phyloP scores from a whole-genome alignment of 2,797 vertebrate genomes.

The Buphagus erythrorhynchus region DNA sequence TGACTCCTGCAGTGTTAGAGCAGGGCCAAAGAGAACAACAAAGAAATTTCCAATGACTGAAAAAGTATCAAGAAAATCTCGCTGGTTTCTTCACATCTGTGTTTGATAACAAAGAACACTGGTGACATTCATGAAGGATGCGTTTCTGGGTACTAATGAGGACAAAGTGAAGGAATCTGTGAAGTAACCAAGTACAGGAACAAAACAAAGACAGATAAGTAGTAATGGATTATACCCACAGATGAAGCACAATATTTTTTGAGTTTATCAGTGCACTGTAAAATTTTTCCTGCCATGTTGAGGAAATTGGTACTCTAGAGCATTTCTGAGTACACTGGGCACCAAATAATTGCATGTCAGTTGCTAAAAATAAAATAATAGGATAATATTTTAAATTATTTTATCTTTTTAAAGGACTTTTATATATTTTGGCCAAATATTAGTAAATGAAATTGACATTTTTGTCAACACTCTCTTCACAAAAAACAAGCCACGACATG shows the following conservation, averaged over 20 bases:
- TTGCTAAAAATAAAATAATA: neutral
- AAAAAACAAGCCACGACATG: neutral
- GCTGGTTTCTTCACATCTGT: conserved; percentile 55
- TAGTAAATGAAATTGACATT: neutral
- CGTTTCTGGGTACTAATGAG: conserved; percentile 32
- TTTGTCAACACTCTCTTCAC: neutral
- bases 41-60: conserved; percentile 27
- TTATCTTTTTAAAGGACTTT: neutral
- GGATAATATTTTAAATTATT: neutral
- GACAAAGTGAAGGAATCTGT: conserved; percentile 45
- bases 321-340: neutral
- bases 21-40: conserved; percentile 14
- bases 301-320: neutral
- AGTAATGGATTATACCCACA: neutral
- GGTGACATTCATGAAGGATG: neutral
- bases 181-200: conserved; percentile 28
- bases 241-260: neutral
- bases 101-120: conserved; percentile 52
- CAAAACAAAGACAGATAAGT: neutral
- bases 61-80: conserved; percentile 47
- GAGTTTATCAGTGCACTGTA: neutral
- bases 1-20: neutral
- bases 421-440: neutral
- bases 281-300: neutral
- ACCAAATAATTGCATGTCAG: neutral